Base-by-base conservation (phyloP, 2,113 vertebrate genomes). In the Cathartes aura region DNA sequence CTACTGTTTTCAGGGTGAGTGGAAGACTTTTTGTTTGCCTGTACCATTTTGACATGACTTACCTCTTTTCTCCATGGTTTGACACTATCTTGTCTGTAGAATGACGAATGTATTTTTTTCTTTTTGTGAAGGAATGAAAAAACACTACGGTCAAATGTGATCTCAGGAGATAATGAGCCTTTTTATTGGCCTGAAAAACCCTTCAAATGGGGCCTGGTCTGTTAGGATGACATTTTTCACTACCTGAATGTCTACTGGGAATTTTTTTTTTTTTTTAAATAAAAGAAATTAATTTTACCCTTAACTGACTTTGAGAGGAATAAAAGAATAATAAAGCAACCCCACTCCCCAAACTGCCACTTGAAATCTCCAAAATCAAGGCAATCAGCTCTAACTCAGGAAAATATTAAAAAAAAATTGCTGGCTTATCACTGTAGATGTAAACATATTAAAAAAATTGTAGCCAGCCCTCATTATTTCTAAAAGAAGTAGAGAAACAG, bases 261-360 rank as follows among this genome's bases (percentile, higher is more conserved):
- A 17, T 3, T 6, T 27, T 29, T 42, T 45, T n/a, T 66, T 82
- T 91, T 85, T 94, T 91, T 64, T 48, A 18, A 42, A 56, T 71
- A 67, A 91, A 97, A 91, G 93, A n/a, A 94, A 38, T 58, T 92
- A 75, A 96, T 96, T 97, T 97, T 97, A 97, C 12, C 82, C 96
- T 97, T 96, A 90, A 92, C 68, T 97, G 93, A 82, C 60, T 95
- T 97, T 79, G 93, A 83, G 66, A 90, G 29, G 30, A 87, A 92
- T 27, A 82, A n/a, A 81, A 82, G 23, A 48, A 75, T 40, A 85
- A 29, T 42, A n/a, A 72, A 83, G 6, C 30, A 94, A 76, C 48
- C 12, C 20, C 30, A 27, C 15, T 68, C 6, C 32, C 32, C 14
- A 30, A 73, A 43, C 16, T 83, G n/a, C 8, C 6, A 12, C 32